Evolutionary conservation across 2,113 vertebrate genomes (phyloP).

Genomic region (Pseudorectes ferrugineus): DNA sequence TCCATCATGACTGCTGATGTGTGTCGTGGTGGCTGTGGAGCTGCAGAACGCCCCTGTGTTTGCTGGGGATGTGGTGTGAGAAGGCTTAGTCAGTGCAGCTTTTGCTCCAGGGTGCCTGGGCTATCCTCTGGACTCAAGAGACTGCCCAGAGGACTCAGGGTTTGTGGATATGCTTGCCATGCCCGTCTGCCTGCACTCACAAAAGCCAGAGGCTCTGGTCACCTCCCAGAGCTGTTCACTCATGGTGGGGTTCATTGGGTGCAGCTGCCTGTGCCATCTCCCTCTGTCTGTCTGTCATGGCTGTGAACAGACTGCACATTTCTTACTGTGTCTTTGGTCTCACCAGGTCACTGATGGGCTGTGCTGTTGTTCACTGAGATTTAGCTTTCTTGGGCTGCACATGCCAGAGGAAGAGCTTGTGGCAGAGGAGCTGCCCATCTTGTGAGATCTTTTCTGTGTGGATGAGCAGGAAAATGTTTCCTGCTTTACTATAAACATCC

Average conservation of each 20-base stretch:
- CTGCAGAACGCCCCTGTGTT: background rate
- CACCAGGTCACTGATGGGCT: background rate
- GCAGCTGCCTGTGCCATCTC: background rate
- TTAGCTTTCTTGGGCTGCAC: background rate
- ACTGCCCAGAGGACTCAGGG: background rate
- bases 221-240: background rate
- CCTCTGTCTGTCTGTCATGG: background rate
- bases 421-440: background rate
- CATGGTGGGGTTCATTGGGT: fast-evolving
- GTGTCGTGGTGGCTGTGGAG: fast-evolving
- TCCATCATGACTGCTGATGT: fast-evolving
- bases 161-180: background rate
- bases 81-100: background rate
- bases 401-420: background rate
- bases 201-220: background rate
- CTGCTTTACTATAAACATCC: background rate
- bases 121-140: background rate
- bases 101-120: background rate
- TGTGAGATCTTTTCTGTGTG: background rate
- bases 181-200: background rate
- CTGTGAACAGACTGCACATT: background rate
- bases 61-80: background rate
- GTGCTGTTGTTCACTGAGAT: background rate
- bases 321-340: background rate
- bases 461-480: background rate